phyloP scores from a whole-genome alignment of 2,113 vertebrate genomes.

The Boleophthalmus pectinirostris region DNA sequence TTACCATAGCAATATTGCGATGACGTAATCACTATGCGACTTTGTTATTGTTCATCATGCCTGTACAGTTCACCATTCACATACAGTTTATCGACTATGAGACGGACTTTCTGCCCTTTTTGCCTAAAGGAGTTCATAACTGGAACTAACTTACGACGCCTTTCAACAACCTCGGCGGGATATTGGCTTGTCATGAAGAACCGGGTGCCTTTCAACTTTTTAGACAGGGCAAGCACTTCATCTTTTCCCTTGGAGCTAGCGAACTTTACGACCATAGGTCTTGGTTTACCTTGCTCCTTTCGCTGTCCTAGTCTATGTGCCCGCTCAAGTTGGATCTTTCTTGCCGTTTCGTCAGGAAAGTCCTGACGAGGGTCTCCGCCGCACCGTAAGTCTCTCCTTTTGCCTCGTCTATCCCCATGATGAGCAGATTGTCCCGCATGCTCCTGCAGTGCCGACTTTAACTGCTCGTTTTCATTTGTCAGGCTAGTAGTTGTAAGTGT shows the following conservation, averaged over 20 bases:
- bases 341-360: background rate
- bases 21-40: background rate
- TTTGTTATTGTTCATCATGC: background rate
- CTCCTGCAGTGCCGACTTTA: background rate
- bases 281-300: background rate
- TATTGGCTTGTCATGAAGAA: too few relatives aligned
- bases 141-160: too few relatives aligned
- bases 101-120: background rate
- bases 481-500: background rate
- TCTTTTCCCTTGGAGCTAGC: background rate
- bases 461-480: background rate
- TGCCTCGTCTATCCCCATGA: background rate
- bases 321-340: background rate
- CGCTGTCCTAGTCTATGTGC: background rate
- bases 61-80: background rate
- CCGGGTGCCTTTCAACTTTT: too few relatives aligned
- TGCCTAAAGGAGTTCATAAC: too few relatives aligned
- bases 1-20: background rate
- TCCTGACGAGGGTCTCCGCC: background rate
- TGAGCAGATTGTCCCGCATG: background rate
- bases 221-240: too few relatives aligned
- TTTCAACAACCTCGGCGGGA: too few relatives aligned
- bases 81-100: background rate
- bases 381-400: background rate
- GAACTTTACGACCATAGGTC: slow-evolving; percentile 1